Evolutionary conservation across 2,113 vertebrate genomes (phyloP).

Genomic region (Shinisaurus crocodilurus): DNA sequence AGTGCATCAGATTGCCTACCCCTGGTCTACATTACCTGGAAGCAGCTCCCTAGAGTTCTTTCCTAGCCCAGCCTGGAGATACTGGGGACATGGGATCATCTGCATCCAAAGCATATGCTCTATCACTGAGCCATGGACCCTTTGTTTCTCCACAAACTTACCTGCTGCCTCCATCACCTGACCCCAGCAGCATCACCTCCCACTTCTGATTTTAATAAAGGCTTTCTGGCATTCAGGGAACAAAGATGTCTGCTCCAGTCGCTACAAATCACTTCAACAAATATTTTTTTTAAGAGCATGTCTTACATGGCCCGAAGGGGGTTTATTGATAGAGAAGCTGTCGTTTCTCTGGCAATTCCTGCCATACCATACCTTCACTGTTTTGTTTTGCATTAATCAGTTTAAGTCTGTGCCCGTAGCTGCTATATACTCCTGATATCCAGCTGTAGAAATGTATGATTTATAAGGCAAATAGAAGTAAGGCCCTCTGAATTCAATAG

Average conservation of each 20-base stretch:
- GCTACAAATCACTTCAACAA: no score
- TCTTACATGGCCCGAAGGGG: no score
- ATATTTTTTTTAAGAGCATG: no score
- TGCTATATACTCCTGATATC: background rate
- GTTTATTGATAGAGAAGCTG: no score
- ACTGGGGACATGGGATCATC: background rate
- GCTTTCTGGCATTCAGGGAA: no score
- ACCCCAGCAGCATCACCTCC: no score
- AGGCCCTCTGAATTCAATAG: background rate
- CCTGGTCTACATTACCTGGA: no score
- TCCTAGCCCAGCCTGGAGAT: background rate
- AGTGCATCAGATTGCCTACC: no score
- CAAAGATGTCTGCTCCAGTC: no score
- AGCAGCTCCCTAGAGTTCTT: background rate
- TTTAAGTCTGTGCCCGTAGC: background rate
- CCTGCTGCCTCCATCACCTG: background rate
- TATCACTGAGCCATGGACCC: background rate
- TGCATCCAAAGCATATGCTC: background rate
- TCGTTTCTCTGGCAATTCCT: background rate
- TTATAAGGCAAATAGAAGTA: background rate
- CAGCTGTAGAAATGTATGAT: background rate
- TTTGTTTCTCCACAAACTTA: background rate
- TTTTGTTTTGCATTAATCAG: background rate
- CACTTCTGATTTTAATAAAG: background rate
- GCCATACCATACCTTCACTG: rapidly evolving